Conservation (phyloP, 2,797 vertebrate species). For the Microctenopoma steveboyesi region DNA sequence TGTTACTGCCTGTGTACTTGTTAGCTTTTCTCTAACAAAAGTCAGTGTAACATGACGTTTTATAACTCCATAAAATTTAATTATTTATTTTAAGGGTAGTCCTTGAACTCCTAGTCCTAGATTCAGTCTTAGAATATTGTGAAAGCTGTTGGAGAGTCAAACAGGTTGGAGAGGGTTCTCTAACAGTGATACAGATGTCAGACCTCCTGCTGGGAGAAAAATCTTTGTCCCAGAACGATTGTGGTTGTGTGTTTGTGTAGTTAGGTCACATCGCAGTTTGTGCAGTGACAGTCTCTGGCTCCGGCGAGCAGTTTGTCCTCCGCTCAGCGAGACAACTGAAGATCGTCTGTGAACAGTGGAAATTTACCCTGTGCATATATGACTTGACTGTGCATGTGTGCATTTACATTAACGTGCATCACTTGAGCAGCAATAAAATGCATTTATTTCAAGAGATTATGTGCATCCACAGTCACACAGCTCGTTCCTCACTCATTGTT, state of each 20-base stretch:
- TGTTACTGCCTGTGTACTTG: background rate
- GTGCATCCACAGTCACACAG: background rate
- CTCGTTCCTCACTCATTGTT: background rate
- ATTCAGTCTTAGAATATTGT: conserved; percentile 1
- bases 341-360: conserved; percentile 79
- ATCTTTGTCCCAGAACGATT: conserved; percentile 31
- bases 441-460: conserved; percentile 29
- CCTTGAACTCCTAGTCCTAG: no score
- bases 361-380: conserved; percentile 77
- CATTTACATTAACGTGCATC: conserved; percentile 37
- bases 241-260: conserved; percentile 11
- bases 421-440: conserved; percentile 59
- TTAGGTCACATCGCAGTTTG: conserved; percentile 32
- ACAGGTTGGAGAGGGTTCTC: background rate
- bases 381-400: conserved; percentile 27
- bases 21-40: background rate
- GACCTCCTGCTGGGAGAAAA: conserved; percentile 27
- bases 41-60: background rate
- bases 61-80: background rate
- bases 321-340: conserved; percentile 79
- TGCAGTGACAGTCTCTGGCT: conserved; percentile 26
- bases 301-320: conserved; percentile 44
- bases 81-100: no score
- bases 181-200: conserved; percentile 20
- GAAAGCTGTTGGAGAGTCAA: conserved; percentile 10